Conservation (phyloP, 2,113 vertebrate species). For the Sturnus vulgaris region DNA sequence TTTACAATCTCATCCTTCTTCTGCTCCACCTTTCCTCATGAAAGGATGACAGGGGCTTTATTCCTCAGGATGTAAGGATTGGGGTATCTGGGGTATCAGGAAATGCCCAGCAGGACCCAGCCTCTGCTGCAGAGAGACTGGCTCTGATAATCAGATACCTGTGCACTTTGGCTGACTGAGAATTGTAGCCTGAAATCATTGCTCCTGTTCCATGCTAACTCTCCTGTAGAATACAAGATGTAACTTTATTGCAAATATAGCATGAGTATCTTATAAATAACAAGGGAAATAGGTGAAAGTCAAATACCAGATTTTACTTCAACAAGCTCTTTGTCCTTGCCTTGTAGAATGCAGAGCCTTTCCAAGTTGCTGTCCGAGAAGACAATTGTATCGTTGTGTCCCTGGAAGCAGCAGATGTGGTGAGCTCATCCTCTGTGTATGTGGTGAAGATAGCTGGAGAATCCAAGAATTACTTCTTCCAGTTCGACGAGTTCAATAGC, state of each 20-base stretch:
- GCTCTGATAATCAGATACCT: not conserved
- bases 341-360: constrained; percentile 71
- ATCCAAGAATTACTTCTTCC: constrained; percentile 82
- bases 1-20: not conserved
- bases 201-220: not conserved
- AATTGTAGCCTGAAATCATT: not conserved
- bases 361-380: constrained; percentile 79
- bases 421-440: constrained; percentile 78
- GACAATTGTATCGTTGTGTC: constrained; percentile 76
- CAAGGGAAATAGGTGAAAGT: not conserved
- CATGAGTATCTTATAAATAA: not conserved
- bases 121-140: not conserved
- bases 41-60: not conserved
- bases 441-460: constrained; percentile 88
- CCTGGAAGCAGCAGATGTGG: constrained; percentile 83
- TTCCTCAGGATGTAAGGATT: not conserved
- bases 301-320: not conserved
- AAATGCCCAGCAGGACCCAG: not conserved
- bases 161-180: not conserved
- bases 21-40: not conserved
- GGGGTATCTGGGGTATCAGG: not conserved
- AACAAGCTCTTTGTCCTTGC: constrained; percentile 1
- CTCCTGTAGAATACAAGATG: not conserved
- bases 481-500: constrained; percentile 78
- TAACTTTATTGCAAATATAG: not conserved